These are phyloP conservation scores for Volucella zonaria DNA, from an alignment of 2,888 invertebrate species.

Conservation along the genomic window DNA sequence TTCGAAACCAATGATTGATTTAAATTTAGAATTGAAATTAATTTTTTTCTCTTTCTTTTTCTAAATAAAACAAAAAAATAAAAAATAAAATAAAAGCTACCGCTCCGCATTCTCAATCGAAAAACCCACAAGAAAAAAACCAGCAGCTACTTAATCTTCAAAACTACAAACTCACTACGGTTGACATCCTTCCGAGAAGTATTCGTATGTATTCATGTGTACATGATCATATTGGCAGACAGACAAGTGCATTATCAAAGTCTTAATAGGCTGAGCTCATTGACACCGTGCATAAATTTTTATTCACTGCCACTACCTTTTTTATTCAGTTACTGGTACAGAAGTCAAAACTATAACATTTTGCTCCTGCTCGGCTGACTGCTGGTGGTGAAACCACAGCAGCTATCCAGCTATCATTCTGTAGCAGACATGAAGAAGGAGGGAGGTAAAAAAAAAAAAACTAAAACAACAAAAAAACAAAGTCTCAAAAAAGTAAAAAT, in stretches of 20 bases:
- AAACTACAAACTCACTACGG: conserved; percentile 64
- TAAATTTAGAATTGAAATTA: no score
- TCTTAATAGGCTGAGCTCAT: conserved; percentile 74
- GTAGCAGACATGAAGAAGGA: conserved; percentile 56
- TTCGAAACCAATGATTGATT: no score
- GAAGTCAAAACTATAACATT: conserved; percentile 74
- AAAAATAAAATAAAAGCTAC: conserved; percentile 23
- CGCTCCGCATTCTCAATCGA: conserved; percentile 11
- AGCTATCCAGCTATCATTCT: conserved; percentile 35
- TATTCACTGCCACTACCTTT: conserved; percentile 74
- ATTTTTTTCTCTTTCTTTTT: no score
- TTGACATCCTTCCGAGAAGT: conserved; percentile 64
- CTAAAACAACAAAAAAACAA: conserved; percentile 48
- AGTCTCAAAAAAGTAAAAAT: conserved; percentile 41
- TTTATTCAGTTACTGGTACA: conserved; percentile 74
- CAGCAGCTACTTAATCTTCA: conserved; percentile 68
- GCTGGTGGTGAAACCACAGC: conserved; percentile 68
- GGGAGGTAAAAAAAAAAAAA: conserved; percentile 32
- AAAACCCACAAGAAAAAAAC: conserved; percentile 46
- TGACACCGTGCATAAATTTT: conserved; percentile 74
- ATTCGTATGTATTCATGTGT: conserved; percentile 42
- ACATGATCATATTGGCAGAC: conserved; percentile 69
- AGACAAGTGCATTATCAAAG: conserved; percentile 74
- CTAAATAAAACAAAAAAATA: background rate
- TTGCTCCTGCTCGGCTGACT: conserved; percentile 71